Evolutionary conservation across 2,797 vertebrate species (phyloP), one percentile per base, ranked within the genome.

Genomic region (Amblyopsis hoosieri): DNA sequence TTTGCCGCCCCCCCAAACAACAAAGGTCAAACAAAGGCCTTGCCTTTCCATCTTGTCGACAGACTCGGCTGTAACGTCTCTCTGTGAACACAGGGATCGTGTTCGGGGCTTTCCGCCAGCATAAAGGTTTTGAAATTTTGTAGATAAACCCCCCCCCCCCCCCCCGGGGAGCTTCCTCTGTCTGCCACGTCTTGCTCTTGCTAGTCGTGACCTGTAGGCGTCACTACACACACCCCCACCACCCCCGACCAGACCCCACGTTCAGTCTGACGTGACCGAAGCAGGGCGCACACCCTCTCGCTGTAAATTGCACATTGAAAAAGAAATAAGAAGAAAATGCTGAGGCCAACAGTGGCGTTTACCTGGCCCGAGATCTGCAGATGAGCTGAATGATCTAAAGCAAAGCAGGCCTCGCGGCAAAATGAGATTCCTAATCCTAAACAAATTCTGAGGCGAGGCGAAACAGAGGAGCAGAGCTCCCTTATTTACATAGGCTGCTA

Each of bases 391-490:
- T 82, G 85, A 91, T 89, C 87, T 87, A 89, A 89, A 90, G 84
- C 78, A 87, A 51, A 88, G 87, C 88, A 84, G 79, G 71, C 82
- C 89, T 87, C 9, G 57, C 72, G 83, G 88, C 84, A 84, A 89
- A 85, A 85, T 88, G 78, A 88, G 83, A 85, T 84, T 90, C 85
- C 85, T 90, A 92, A 92, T 90, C 86, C 88, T 86, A 84, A 89
- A 89, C 87, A 89, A 86, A 89, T 88, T 88, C 80, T 74, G 78
- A 82, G 74, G 80, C 76, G 73, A 82, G 78, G 79, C 70, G 31
- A 74, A 82, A 81, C 85, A 87, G 82, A 75, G 84, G 78, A 88
- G 81, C 72, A 72, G 72, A 80, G 79, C 80, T 66, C 69, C 81
- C 77, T 82, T 85, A 87, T 91, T 90, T 91, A 88, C 85, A 89